Conservation (phyloP, 2,113 vertebrate genomes). For the Myrmecobius fasciatus region DNA sequence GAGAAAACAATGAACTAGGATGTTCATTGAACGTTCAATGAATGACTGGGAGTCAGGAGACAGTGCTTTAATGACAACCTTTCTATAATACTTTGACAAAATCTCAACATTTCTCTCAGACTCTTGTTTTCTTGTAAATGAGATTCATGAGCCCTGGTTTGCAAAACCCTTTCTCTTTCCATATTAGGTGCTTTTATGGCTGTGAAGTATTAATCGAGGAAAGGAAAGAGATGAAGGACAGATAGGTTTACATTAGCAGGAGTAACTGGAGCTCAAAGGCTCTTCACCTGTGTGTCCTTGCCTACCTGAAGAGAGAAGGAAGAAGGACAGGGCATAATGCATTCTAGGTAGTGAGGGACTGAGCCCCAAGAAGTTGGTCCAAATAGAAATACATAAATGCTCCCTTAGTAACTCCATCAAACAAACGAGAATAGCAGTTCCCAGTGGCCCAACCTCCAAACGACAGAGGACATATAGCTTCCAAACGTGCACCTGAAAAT, state of each 20-base stretch:
- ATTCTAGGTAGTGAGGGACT: not conserved
- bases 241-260: not conserved
- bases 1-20: not conserved
- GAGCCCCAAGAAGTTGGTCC: not conserved
- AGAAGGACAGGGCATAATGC: not conserved
- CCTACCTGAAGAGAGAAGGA: not conserved
- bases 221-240: not conserved
- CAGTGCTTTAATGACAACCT: not conserved
- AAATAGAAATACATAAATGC: not conserved
- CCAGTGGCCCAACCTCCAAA: not conserved
- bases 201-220: not conserved
- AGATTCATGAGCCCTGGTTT: not conserved
- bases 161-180: not conserved
- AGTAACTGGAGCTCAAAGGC: not conserved
- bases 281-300: not conserved
- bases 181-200: not conserved
- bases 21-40: no score
- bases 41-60: not conserved
- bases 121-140: not conserved
- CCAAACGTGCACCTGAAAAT: not conserved
- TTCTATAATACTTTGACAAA: not conserved
- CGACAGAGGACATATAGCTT: not conserved
- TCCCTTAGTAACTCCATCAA: not conserved
- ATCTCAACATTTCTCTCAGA: not conserved
- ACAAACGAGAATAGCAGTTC: not conserved